A percentile compares a stretch with the other conserved stretches of the same genome.
Conservation (phyloP, 2,113 vertebrate species). For the Aptenodytes patagonicus region DNA sequence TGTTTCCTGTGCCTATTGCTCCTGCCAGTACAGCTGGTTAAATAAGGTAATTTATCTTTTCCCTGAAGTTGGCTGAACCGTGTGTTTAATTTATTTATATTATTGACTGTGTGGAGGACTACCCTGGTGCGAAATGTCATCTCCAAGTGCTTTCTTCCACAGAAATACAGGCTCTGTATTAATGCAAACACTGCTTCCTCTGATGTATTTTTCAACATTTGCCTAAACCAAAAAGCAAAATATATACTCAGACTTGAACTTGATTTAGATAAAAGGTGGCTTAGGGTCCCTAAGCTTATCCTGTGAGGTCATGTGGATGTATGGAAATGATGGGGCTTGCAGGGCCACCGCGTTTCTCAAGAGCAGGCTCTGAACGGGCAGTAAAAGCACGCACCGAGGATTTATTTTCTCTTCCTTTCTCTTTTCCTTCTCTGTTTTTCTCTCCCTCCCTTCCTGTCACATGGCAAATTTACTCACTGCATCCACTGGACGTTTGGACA, state of each 20-base stretch:
- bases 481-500: background rate
- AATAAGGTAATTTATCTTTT: conserved; percentile 32
- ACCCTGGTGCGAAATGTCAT: background rate
- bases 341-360: background rate
- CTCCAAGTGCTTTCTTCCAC: background rate
- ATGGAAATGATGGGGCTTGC: background rate
- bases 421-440: background rate
- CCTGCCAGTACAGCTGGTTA: background rate
- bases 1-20: background rate
- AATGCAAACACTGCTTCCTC: background rate
- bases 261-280: background rate
- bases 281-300: background rate
- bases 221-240: background rate
- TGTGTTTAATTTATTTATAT: conserved; percentile 34
- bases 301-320: background rate
- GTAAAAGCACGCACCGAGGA: background rate
- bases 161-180: background rate
- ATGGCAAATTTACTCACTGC: background rate
- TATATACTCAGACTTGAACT: background rate
- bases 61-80: background rate
- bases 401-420: background rate
- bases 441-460: background rate
- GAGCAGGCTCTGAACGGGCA: background rate
- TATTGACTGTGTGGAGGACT: background rate
- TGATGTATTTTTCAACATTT: background rate